Conservation (phyloP, 2,113 vertebrate species). For the Rallus limicola region DNA sequence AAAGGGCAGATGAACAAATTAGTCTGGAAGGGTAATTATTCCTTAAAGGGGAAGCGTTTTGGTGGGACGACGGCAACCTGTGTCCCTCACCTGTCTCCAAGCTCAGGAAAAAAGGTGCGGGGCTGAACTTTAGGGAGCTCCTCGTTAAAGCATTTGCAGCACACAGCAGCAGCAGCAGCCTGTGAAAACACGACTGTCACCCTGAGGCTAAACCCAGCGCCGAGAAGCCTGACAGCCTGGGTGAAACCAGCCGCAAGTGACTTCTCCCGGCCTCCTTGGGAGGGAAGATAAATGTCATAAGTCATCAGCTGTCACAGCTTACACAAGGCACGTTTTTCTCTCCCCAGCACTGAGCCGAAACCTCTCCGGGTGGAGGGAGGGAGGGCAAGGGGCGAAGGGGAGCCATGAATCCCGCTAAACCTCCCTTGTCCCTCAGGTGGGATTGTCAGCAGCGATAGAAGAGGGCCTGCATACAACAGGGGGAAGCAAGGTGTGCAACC, state of each 20-base stretch:
- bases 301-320: conserved; percentile 15
- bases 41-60: background rate
- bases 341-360: background rate
- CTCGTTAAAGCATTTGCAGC: background rate
- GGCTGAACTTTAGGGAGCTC: background rate
- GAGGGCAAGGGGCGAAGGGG: background rate
- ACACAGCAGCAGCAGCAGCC: background rate
- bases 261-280: background rate
- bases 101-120: background rate
- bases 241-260: conserved; percentile 54
- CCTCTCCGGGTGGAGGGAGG: background rate
- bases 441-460: background rate
- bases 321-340: conserved; percentile 32
- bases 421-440: background rate
- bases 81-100: fast-evolving
- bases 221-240: conserved; percentile 20
- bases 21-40: background rate
- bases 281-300: conserved; percentile 66
- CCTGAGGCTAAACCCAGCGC: background rate
- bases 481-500: background rate
- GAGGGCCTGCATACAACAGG: background rate
- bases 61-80: background rate
- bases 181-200: background rate
- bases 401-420: background rate
- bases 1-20: background rate